These are phyloP conservation scores for Clarias gariepinus DNA, from an alignment of 2,113 vertebrate genomes.

Conservation along the genomic window DNA sequence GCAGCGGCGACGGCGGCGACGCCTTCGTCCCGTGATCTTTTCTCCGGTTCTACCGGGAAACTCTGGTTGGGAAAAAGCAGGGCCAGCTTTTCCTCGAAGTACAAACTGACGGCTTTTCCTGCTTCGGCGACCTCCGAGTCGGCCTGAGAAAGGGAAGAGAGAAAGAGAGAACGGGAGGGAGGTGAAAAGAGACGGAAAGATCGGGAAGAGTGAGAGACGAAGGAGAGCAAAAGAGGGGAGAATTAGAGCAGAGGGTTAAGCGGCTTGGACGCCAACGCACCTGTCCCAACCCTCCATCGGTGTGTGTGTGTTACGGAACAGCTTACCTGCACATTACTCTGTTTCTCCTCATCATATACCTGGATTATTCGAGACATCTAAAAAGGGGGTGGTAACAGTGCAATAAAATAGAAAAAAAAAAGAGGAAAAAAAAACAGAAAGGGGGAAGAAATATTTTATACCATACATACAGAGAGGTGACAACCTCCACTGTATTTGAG, in stretches of 20 bases:
- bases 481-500: constrained; percentile 55
- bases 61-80: constrained; percentile 90
- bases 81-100: constrained; percentile 94
- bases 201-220: constrained; percentile 33
- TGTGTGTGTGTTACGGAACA: constrained; percentile 83
- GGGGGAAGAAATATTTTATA: constrained; percentile 74
- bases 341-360: constrained; percentile 99
- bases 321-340: constrained; percentile 99
- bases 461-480: constrained; percentile 68
- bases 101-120: constrained; percentile 89
- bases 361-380: constrained; percentile 99
- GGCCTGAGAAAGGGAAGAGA: constrained; percentile 73
- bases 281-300: constrained; percentile 83
- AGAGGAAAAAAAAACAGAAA: constrained; percentile 65
- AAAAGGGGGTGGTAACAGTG: constrained; percentile 94
- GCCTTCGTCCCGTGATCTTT: constrained; percentile 75
- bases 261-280: constrained; percentile 62
- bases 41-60: constrained; percentile 86
- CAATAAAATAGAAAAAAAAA: constrained; percentile 81
- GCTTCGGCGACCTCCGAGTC: constrained; percentile 98
- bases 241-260: constrained; percentile 71
- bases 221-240: constrained; percentile 50
- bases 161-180: constrained; percentile 36
- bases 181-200: constrained; percentile 40
- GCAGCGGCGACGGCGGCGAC: constrained; percentile 57